Base-by-base conservation (phyloP, 2,113 vertebrate genomes). In the Hippocampus mohnikei region DNA sequence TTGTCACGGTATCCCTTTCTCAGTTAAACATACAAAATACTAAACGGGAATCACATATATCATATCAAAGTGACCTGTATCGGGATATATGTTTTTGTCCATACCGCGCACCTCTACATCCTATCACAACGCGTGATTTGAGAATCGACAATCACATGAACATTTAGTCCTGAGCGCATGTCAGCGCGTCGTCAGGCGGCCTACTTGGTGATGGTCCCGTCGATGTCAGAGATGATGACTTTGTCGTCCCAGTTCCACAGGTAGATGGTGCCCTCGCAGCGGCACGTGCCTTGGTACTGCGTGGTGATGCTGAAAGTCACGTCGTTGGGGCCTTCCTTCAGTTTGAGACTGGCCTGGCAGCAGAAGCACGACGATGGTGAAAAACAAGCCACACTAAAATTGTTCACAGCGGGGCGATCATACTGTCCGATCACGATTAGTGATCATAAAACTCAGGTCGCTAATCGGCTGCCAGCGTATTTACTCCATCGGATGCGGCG, bases 231-330 rank as follows among this genome's bases (percentile, higher is more conserved):
- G 86, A 99, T 97, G 78, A 99, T 90, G 85, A 99, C 88, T 89
- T 95, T 97, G 88, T 98, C 96, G 41, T 96, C 92, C 96, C 96
- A 99, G 88, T 96, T 94, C 96, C 97, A 99, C 71, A 99, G 91
- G 89, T 99, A 98, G 73, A 99, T 98, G 80, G 96, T 99, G 20
- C 96, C 97, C 3, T 96, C 95, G 71, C 96, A 98, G 77, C 96
- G 96, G 66, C 96, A 98, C 15, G 96, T 98, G 27, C 97, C 97
- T 88, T 99, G 96, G 87, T 98, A 99, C 76, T 98, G 97, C 11
- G 97, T 98, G 81, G 96, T 99, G 78, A 99, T 98, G 81, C 97
- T 99, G 61, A 98, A 99, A 0, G 94, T 94, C n/a, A 98, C 93
- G 67, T 98, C 95, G 70, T 99, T 99, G 23, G 96, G 95, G 23